Conservation (phyloP, 2,888 invertebrate species). For the Cetonia aurata region DNA sequence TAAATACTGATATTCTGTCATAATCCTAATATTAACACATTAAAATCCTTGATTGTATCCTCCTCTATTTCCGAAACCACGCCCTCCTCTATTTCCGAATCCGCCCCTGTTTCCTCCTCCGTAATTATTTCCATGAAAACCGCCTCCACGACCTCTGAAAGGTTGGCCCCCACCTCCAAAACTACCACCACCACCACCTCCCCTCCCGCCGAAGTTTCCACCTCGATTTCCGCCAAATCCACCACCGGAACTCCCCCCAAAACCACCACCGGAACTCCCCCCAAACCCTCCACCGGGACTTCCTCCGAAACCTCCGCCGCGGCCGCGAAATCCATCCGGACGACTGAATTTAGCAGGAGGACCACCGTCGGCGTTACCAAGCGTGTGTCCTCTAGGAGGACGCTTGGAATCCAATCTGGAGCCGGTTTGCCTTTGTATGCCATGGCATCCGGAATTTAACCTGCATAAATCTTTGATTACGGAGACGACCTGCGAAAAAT, state of each 20-base stretch:
- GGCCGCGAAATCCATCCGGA: slow-evolving; percentile 56
- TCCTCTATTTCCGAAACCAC: slow-evolving; percentile 7
- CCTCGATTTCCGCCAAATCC: slow-evolving; percentile 41
- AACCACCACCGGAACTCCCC: slow-evolving; percentile 47
- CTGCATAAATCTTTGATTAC: slow-evolving; percentile 82
- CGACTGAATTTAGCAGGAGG: slow-evolving; percentile 66
- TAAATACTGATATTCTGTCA: slow-evolving; percentile 4
- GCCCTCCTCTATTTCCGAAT: slow-evolving; percentile 37
- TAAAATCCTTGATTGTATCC: slow-evolving; percentile 9
- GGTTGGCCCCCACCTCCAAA: slow-evolving; percentile 6
- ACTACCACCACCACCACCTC: slow-evolving; percentile 33
- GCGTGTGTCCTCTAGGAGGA: slow-evolving; percentile 67
- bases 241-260: slow-evolving; percentile 45
- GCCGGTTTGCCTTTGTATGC: slow-evolving; percentile 71
- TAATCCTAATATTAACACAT: neutral
- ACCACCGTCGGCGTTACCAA: slow-evolving; percentile 59
- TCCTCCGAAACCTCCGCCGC: slow-evolving; percentile 53
- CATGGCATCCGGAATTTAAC: slow-evolving; percentile 81
- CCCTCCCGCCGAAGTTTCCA: slow-evolving; percentile 17
- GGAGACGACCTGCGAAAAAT: slow-evolving; percentile 71
- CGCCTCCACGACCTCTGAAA: slow-evolving; percentile 27
- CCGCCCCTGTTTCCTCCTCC: slow-evolving; percentile 38
- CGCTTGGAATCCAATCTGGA: slow-evolving; percentile 70
- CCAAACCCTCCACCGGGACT: slow-evolving; percentile 49
- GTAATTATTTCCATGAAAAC: slow-evolving; percentile 43